phyloP scores from a whole-genome alignment of 2,888 invertebrate genomes.

The Stegana nigrithorax region DNA sequence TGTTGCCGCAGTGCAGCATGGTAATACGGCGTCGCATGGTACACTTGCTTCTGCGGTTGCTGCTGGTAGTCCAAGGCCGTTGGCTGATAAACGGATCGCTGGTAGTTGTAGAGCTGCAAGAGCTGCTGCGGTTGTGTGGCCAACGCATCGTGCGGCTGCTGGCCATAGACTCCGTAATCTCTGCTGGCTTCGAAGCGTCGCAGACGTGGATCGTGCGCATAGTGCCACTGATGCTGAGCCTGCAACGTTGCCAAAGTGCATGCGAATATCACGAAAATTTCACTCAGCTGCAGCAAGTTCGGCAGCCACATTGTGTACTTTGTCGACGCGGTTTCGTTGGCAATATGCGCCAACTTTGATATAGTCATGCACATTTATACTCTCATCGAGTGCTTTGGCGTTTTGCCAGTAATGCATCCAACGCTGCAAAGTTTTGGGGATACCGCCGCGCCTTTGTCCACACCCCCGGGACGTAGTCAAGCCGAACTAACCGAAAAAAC shows the following conservation, averaged over 20 bases:
- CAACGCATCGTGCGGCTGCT: constrained; percentile 19
- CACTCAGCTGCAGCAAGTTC: no score
- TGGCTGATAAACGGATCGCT: constrained; percentile 40
- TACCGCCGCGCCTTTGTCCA: no score
- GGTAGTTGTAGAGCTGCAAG: constrained; percentile 49
- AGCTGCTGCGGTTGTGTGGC: constrained; percentile 42
- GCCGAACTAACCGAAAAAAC: constrained; percentile 18
- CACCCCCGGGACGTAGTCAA: background rate
- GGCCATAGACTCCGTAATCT: background rate
- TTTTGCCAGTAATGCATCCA: no score
- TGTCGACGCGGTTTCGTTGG: constrained; percentile 41
- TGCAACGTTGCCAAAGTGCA: constrained; percentile 32
- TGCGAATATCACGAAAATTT: background rate
- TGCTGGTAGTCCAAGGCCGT: background rate
- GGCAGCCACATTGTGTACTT: no score
- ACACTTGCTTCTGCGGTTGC: constrained; percentile 7
- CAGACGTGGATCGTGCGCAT: constrained; percentile 25
- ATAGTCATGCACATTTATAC: constrained; percentile 54
- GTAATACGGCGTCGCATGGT: constrained; percentile 28
- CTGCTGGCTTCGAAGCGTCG: background rate
- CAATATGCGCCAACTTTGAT: constrained; percentile 56
- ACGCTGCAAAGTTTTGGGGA: no score
- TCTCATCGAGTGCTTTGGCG: constrained; percentile 11
- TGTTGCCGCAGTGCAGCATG: constrained; percentile 19
- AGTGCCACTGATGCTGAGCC: no score